Base-by-base conservation (phyloP, 1,140 invertebrate species). In the Melitaea cinxia region DNA sequence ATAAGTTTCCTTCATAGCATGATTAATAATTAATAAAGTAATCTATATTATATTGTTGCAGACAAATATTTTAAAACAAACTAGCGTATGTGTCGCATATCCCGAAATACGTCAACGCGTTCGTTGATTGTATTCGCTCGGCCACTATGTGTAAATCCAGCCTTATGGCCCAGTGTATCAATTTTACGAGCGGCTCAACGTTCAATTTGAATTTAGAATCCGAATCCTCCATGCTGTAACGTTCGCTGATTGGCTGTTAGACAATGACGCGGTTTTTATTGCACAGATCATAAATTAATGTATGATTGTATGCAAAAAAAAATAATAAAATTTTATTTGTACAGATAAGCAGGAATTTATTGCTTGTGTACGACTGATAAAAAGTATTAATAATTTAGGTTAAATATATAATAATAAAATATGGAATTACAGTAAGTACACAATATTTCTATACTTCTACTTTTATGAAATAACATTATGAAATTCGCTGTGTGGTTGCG, bases 171-270 rank as follows among this genome's bases (percentile, higher is more conserved):
- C 19, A 19, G 9, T 37, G 33, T 63, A 62, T 62, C 54, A 57
- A 64, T 64, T 69, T 64, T 39, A 55, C 53, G 57, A 53, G 55
- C 49, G 23, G 39, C 53, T 53, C 55, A 54, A 60, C 52, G 60
- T 63, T 53, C 58, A 60, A 59, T 70, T 65, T 21, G 58, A 65
- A 65, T 62, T 62, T 70, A 62, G 62, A 70, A 65, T 70, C 62
- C 63, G 60, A 70, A 70, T 65, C 54, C 47, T 58, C 63, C 33
- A 55, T 58, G 53, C 28, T 24, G 58, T 50, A 37, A 57, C 35
- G 19, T 30, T 21, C 68, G 47, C 63, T 70, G 63, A 70, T 70
- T 65, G 63, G 68, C 49, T 56, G 54, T 66, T 66, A 47, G 35
- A 62, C 62, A 62, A 55, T 63, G 62, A 70, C 55, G 49, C 57